Evolutionary conservation across 1,140 invertebrate species (phyloP).

Genomic region (Atta colombica): DNA sequence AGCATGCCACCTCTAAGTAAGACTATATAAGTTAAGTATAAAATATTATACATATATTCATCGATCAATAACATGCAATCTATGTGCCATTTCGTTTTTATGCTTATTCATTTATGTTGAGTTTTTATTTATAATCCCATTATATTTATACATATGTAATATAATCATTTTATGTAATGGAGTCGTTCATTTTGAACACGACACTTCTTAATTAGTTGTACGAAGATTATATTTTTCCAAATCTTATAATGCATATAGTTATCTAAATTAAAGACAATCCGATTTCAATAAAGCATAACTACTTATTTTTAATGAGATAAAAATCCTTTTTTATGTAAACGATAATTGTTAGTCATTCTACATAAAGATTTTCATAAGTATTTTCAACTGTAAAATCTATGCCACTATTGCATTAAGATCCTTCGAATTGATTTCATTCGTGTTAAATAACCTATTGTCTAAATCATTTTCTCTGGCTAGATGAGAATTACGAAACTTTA

Average conservation of each 20-base stretch:
- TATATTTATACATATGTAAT: not conserved
- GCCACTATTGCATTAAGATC: not conserved
- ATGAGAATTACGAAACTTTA: constrained; percentile 30
- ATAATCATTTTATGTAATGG: not conserved
- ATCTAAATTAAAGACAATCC: not conserved
- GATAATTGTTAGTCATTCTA: not conserved
- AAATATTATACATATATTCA: constrained; percentile 25
- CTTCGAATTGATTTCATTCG: constrained; percentile 28
- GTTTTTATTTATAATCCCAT: not conserved
- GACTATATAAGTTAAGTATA: constrained; percentile 37
- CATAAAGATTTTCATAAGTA: not conserved
- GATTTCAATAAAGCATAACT: not conserved
- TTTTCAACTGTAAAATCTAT: not conserved
- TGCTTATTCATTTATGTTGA: constrained; percentile 29
- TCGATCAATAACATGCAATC: constrained; percentile 38
- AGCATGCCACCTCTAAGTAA: constrained; percentile 44
- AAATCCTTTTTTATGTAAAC: not conserved
- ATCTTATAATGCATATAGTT: not conserved
- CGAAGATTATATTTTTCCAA: not conserved
- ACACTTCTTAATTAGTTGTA: not conserved
- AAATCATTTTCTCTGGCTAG: not conserved
- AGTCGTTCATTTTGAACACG: not conserved
- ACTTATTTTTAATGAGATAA: not conserved
- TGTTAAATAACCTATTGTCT: constrained; percentile 7
- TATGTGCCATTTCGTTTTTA: constrained; percentile 29